These are phyloP conservation scores for Lithophane semibrunnea DNA, from an alignment of 2,888 invertebrate genomes.

Conservation along the genomic window DNA sequence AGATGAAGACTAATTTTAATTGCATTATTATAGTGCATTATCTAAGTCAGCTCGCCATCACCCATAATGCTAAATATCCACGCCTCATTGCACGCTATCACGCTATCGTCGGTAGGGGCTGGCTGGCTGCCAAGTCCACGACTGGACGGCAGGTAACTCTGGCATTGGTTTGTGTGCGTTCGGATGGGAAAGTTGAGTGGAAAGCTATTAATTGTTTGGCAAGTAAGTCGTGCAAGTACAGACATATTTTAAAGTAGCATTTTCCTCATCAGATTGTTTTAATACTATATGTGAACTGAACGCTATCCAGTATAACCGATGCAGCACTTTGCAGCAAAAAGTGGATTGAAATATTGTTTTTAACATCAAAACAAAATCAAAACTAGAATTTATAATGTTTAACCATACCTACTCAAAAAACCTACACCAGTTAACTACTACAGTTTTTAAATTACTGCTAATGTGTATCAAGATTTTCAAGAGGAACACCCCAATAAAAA, in stretches of 20 bases:
- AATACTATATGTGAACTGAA: background rate
- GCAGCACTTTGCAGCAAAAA: background rate
- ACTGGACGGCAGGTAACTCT: constrained; percentile 67
- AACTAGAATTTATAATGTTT: no score
- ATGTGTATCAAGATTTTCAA: background rate
- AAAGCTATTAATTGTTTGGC: background rate
- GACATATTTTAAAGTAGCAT: background rate
- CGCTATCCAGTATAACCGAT: background rate
- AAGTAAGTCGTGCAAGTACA: background rate
- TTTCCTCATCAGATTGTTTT: background rate
- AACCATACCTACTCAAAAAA: background rate
- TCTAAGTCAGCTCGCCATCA: constrained; percentile 57
- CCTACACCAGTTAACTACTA: no score
- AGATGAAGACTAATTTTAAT: constrained; percentile 3
- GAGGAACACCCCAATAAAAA: background rate
- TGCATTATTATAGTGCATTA: constrained; percentile 32
- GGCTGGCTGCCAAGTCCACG: constrained; percentile 62
- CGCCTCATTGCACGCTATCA: constrained; percentile 66
- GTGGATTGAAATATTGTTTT: background rate
- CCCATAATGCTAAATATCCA: constrained; percentile 62
- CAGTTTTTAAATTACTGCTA: background rate
- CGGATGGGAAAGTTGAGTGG: constrained; percentile 31
- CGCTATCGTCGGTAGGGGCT: constrained; percentile 57
- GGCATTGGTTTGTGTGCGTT: constrained; percentile 48
- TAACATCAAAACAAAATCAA: background rate